These are phyloP conservation scores for Sphenopsis melanotis DNA, from an alignment of 2,797 vertebrate genomes.

Conservation along the genomic window DNA sequence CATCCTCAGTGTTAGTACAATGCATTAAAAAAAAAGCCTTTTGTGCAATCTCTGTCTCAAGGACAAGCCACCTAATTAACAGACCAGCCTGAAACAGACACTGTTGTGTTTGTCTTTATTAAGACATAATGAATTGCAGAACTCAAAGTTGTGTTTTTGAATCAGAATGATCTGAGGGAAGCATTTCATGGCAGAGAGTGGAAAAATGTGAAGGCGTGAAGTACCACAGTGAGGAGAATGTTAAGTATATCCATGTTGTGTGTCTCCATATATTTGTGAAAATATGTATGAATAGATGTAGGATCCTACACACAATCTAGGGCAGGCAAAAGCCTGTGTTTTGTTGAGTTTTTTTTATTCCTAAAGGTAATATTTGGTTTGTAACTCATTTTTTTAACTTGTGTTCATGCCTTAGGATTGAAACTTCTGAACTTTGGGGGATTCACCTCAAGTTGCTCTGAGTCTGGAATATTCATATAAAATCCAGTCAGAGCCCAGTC, in stretches of 20 bases:
- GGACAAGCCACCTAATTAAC: not conserved
- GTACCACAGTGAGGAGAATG: too few relatives aligned
- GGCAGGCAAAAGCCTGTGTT: not conserved
- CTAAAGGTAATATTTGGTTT: not conserved
- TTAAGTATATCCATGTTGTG: accelerated
- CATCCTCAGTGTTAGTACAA: not conserved
- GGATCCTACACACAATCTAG: not conserved
- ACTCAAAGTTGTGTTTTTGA: not conserved
- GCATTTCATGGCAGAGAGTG: not conserved
- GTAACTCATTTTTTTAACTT: not conserved
- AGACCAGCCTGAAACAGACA: not conserved
- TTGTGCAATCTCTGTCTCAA: not conserved
- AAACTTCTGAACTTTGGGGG: not conserved
- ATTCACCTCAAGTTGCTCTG: not conserved
- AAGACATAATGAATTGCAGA: not conserved
- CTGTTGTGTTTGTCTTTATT: not conserved
- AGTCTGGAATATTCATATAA: not conserved
- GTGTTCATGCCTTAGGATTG: accelerated
- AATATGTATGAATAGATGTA: not conserved
- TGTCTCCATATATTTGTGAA: not conserved
- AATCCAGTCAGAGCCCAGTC: not conserved
- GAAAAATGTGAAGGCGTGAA: not conserved
- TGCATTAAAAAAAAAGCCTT: not conserved
- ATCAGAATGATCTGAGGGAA: not conserved
- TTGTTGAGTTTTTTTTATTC: not conserved